These are phyloP conservation scores for Triops cancriformis DNA, from an alignment of 1,140 invertebrate genomes.

Conservation along the genomic window DNA sequence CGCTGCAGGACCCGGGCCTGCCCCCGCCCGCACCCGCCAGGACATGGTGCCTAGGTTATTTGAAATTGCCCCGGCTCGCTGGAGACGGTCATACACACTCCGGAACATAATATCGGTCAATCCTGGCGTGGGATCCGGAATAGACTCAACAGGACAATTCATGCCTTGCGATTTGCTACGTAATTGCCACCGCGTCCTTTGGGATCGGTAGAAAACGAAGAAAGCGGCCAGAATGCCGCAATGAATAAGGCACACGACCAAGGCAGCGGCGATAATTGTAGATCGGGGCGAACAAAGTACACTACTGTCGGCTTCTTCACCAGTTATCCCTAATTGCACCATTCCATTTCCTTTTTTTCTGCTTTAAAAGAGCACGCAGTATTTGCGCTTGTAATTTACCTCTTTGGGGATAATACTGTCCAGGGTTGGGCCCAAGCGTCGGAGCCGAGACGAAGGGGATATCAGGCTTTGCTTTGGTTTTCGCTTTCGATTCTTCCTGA, in stretches of 20 bases:
- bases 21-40: not conserved
- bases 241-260: conserved; percentile 36
- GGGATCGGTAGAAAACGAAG: conserved; percentile 36
- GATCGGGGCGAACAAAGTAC: conserved; percentile 36
- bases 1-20: not conserved
- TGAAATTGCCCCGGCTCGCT: not conserved
- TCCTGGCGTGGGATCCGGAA: conserved; percentile 37
- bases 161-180: conserved; percentile 27
- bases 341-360: conserved; percentile 8
- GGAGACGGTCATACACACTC: conserved; percentile 34
- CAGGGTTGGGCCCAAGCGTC: not conserved
- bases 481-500: conserved; percentile 15
- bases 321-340: not conserved
- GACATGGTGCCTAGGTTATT: conserved; percentile 1
- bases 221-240: conserved; percentile 35
- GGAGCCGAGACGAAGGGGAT: not conserved
- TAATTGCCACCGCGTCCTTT: conserved; percentile 34
- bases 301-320: conserved; percentile 27
- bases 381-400: conserved; percentile 21
- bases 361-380: not conserved
- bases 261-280: conserved; percentile 36
- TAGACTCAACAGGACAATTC: conserved; percentile 17
- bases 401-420: conserved; percentile 4
- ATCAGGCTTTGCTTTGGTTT: not conserved
- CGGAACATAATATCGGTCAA: conserved; percentile 34